Conservation (phyloP, 1,140 invertebrate genomes). For the Leptinotarsa texana region DNA sequence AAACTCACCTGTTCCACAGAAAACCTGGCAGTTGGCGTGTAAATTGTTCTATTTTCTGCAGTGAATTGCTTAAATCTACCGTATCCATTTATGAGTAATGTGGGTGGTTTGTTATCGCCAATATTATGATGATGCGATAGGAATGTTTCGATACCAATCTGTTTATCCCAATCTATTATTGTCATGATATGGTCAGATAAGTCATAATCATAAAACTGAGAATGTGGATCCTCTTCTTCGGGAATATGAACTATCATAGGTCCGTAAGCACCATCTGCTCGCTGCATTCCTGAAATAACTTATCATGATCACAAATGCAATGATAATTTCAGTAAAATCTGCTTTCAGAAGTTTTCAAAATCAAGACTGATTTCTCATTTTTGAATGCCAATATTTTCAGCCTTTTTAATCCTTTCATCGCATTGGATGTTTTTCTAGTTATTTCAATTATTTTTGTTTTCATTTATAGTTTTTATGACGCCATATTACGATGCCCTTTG, state of each 20-base stretch:
- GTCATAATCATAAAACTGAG: constrained; percentile 69
- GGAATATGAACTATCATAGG: constrained; percentile 71
- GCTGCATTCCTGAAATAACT: constrained; percentile 67
- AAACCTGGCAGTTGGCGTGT: constrained; percentile 49
- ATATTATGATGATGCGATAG: constrained; percentile 75
- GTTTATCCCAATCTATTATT: constrained; percentile 80
- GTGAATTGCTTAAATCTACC: constrained; percentile 63
- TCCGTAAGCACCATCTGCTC: constrained; percentile 81
- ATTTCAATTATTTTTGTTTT: too few species aligned
- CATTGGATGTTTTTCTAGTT: too few species aligned
- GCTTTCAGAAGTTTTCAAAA: too few species aligned
- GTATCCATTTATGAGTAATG: constrained; percentile 77
- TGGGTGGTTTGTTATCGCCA: constrained; percentile 79
- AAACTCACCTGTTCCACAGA: constrained; percentile 46
- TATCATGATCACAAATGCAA: too few species aligned
- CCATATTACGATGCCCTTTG: too few species aligned
- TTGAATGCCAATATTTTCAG: too few species aligned
- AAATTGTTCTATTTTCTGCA: constrained; percentile 31
- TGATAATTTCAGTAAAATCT: too few species aligned
- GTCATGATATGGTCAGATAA: constrained; percentile 72
- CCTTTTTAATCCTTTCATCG: too few species aligned
- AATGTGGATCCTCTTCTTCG: constrained; percentile 62
- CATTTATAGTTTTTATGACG: too few species aligned
- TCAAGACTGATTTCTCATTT: too few species aligned
- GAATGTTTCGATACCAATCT: constrained; percentile 70